Base-by-base conservation (phyloP, 1,140 invertebrate genomes). In the Ceratina calcarata region DNA sequence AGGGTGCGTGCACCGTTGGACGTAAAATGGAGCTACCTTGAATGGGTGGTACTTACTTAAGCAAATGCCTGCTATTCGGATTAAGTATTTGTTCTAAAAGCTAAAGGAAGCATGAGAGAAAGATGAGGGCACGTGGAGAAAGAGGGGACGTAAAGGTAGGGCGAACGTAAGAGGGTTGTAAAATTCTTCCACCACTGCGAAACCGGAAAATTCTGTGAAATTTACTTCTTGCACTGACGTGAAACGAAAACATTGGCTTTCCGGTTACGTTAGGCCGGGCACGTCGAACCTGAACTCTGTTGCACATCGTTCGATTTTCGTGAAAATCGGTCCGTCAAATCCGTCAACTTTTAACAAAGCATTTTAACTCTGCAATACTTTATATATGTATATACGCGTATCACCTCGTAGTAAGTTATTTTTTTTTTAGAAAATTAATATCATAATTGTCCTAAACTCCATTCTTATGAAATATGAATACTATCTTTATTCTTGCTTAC, bases 61-160 rank as follows among this genome's bases (percentile, higher is more conserved):
- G 90, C 90, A 92, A 92, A 92, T 92, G 89, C 88, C 84, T 83
- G 87, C 89, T 88, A 91, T 92, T 91, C 87, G 90, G 89, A 92
- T 92, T 92, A 93, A 92, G 92, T 92, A 93, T 92, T 92, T 93
- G 91, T 92, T 92, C 88, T 92, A 90, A 91, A 92, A 92, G 91
- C 89, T 88, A 80, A 89, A 88, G 86, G 88, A 85, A 87, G 78
- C 77, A 84, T 86, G 85, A 80, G 85, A 83, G 87, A 88, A 83
- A 77, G 70, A 84, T 82, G 84, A 71, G 75, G 66, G 71, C 69
- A 58, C 60, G 67, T 68, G 75, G 70, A 76, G 70, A 71, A 55
- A 53, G 76, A 72, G 57, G 55, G 58, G 67, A 76, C 71, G 75
- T 24, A 51, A 53, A 57, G 24, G 77, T 45, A 82, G 60, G 76